A percentile compares a stretch with the other conserved stretches of the same genome.
Conservation (phyloP, 2,797 vertebrate genomes). For the Eupleurogrammus muticus region DNA sequence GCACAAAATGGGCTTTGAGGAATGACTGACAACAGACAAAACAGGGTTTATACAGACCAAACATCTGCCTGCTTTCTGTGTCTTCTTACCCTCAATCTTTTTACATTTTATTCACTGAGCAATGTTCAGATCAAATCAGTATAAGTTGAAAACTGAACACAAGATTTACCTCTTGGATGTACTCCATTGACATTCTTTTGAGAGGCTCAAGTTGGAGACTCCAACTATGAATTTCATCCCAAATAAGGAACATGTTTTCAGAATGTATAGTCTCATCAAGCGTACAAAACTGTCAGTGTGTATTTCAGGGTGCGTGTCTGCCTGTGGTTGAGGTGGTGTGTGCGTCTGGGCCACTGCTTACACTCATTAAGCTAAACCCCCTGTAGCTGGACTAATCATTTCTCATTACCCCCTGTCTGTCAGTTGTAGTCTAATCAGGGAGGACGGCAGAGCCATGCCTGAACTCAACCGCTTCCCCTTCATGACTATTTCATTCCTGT, state of each 20-base stretch:
- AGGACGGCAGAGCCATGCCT: constrained; percentile 4
- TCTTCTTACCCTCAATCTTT: background rate
- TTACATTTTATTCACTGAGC: too few species aligned
- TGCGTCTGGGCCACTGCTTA: background rate
- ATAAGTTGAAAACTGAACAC: background rate
- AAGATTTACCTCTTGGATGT: background rate
- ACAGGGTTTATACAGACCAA: constrained; percentile 19
- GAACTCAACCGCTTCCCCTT: constrained; percentile 16
- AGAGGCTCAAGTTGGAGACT: constrained; percentile 2
- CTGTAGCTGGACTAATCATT: constrained; percentile 35
- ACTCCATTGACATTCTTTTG: background rate
- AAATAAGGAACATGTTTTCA: constrained; percentile 23
- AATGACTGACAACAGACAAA: constrained; percentile 32
- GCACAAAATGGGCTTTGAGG: background rate
- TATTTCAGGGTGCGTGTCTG: constrained; percentile 10
- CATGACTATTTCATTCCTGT: constrained; percentile 16
- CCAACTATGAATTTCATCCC: background rate
- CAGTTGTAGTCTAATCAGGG: constrained; percentile 49
- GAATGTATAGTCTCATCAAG: background rate
- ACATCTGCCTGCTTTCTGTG: constrained; percentile 22
- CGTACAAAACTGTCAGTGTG: constrained; percentile 10
- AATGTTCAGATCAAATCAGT: background rate
- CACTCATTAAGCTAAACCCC: constrained; percentile 40
- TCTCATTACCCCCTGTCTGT: constrained; percentile 48
- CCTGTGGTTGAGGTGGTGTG: background rate